phyloP scores from a whole-genome alignment of 2,797 vertebrate species.

The Dendrocincla tyrannina region DNA sequence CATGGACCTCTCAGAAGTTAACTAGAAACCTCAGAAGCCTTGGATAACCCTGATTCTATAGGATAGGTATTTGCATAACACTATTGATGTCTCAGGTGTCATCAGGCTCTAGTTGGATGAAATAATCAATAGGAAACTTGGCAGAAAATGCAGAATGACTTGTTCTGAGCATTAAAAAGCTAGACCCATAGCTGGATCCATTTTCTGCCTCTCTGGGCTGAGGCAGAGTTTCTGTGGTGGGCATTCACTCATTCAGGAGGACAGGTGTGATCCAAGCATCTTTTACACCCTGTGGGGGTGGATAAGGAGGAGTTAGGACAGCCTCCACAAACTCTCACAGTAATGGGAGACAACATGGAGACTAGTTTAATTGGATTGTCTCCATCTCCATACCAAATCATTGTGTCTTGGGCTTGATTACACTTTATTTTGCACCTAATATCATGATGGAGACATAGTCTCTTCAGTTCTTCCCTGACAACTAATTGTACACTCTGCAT shows the following conservation, averaged over 20 bases:
- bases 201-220: neutral
- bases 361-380: neutral
- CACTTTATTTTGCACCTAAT: neutral
- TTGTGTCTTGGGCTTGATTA: neutral
- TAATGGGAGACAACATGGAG: neutral
- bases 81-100: neutral
- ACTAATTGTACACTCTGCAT: neutral
- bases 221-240: neutral
- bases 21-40: neutral
- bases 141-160: neutral
- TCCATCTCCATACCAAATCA: neutral
- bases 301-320: neutral
- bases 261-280: neutral
- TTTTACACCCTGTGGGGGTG: neutral
- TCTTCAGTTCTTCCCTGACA: neutral
- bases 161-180: neutral
- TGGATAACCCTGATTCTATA: neutral
- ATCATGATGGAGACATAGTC: neutral
- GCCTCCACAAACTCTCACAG: neutral
- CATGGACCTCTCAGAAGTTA: neutral
- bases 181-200: neutral
- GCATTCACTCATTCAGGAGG: neutral
- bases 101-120: neutral
- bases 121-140: neutral
- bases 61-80: neutral